A percentile compares a stretch with the other conserved stretches of the same genome.
Evolutionary conservation across 2,888 invertebrate species (phyloP).

Genomic region (Venusia cambrica): DNA sequence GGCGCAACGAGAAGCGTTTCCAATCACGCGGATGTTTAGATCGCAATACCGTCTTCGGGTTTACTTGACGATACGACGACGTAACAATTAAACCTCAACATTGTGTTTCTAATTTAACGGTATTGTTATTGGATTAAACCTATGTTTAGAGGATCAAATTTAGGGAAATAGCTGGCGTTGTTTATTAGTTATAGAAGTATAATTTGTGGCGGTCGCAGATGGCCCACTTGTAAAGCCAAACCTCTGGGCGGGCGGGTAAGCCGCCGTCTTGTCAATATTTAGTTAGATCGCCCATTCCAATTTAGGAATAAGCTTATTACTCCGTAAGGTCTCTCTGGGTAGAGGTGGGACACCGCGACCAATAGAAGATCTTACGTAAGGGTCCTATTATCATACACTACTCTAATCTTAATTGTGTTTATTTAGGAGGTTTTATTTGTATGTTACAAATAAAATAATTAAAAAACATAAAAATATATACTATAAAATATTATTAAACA

Average conservation of each 20-base stretch:
- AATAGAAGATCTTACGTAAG: too few species aligned
- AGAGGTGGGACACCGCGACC: too few species aligned
- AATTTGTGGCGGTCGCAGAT: conserved; percentile 13
- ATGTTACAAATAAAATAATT: too few species aligned
- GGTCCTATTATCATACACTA: too few species aligned
- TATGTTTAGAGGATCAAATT: conserved; percentile 15
- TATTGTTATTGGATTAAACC: conserved; percentile 33
- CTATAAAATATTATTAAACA: too few species aligned
- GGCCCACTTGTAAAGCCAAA: conserved; percentile 9
- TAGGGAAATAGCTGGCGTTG: conserved; percentile 14
- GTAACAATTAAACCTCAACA: conserved; percentile 55
- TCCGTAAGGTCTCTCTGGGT: too few species aligned
- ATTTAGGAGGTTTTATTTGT: too few species aligned
- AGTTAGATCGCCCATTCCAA: too few species aligned
- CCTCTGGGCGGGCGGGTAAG: conserved; percentile 6
- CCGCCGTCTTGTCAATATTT: conserved; percentile 17
- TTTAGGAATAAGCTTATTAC: too few species aligned
- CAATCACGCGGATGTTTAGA: conserved; percentile 59
- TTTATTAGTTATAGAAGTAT: conserved; percentile 15
- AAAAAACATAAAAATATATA: too few species aligned
- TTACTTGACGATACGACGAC: too few species aligned
- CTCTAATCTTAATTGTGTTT: too few species aligned
- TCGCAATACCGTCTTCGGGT: conserved; percentile 47
- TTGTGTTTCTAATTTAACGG: conserved; percentile 43
- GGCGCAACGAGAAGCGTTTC: conserved; percentile 44